These are phyloP conservation scores for Melanotaenia parkinsoni DNA, from an alignment of 2,797 vertebrate species.

Conservation along the genomic window DNA sequence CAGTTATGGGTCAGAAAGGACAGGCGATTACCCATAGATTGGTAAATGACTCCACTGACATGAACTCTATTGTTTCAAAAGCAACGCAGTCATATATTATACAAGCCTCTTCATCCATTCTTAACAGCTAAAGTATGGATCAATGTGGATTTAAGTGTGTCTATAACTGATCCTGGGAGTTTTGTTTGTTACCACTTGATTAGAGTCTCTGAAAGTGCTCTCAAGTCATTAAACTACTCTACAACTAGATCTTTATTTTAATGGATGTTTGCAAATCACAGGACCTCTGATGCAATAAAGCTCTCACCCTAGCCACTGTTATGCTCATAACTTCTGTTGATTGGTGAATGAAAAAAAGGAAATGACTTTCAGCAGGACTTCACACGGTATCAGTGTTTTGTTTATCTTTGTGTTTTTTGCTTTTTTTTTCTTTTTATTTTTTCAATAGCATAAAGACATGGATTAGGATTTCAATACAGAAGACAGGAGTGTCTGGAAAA, in stretches of 20 bases:
- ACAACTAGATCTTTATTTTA: not conserved
- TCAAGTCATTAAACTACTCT: not conserved
- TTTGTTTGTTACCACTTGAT: not conserved
- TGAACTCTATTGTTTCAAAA: not conserved
- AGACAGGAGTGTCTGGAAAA: not conserved
- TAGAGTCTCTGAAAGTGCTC: not conserved
- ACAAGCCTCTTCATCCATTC: not conserved
- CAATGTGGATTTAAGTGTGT: constrained; percentile 1
- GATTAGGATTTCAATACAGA: not conserved
- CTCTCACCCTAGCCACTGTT: not conserved
- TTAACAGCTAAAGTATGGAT: not conserved
- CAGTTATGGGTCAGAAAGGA: not conserved
- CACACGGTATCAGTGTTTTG: not conserved
- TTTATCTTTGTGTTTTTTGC: too few species aligned
- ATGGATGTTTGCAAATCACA: not conserved
- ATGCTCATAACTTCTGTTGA: not conserved
- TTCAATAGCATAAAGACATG: not conserved
- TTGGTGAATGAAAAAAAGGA: not conserved
- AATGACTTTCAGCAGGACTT: not conserved
- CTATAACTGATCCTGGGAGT: not conserved
- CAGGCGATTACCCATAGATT: not conserved
- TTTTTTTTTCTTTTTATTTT: too few species aligned
- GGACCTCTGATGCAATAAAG: not conserved
- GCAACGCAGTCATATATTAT: not conserved
- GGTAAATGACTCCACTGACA: not conserved